Percentiles rank a stretch among this genome's conserved stretches.
phyloP scores from a whole-genome alignment of 2,113 vertebrate genomes.

The Alouatta palliata region DNA sequence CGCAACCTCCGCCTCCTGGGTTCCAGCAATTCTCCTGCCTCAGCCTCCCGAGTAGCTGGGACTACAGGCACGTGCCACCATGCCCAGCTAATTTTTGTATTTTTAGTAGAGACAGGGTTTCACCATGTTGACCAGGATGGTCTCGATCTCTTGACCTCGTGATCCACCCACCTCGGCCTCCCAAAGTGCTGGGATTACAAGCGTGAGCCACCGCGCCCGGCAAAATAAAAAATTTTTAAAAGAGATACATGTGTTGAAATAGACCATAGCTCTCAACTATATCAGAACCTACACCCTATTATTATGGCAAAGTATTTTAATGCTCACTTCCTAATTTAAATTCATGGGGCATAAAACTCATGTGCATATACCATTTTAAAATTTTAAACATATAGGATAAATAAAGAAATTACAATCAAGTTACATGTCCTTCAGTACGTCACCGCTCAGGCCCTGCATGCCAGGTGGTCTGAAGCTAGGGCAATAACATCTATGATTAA shows the following conservation, averaged over 20 bases:
- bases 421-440: rapidly evolving
- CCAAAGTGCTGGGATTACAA: too few species aligned
- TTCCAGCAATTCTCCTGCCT: too few species aligned
- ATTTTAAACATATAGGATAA: not conserved
- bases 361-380: not conserved
- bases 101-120: too few species aligned
- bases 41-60: too few species aligned
- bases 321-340: not conserved
- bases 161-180: too few species aligned
- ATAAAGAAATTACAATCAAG: not conserved
- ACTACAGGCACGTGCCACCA: too few species aligned
- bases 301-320: not conserved
- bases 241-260: not conserved
- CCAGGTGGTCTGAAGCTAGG: not conserved
- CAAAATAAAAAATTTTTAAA: too few species aligned
- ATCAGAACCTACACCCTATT: not conserved
- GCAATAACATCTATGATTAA: rapidly evolving
- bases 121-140: too few species aligned
- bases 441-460: not conserved
- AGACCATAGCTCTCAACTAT: not conserved
- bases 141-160: too few species aligned
- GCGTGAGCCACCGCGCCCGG: too few species aligned
- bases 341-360: not conserved
- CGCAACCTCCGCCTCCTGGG: too few species aligned
- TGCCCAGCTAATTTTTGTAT: too few species aligned